Conservation (phyloP, 2,888 invertebrate genomes). For the Nysson spinosus region DNA sequence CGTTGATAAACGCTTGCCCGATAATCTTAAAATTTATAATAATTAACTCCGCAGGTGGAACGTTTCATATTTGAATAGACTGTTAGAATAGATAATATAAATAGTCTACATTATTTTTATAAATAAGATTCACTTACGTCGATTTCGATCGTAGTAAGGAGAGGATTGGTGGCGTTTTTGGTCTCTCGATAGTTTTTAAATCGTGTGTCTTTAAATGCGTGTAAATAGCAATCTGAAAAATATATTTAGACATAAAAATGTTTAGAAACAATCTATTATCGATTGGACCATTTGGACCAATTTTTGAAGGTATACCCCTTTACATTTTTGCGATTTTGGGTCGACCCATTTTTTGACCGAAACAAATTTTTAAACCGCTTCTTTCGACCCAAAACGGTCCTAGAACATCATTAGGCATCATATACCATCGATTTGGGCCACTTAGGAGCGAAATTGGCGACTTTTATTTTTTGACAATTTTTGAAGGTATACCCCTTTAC, state of each 20-base stretch:
- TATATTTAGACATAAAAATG: constrained; percentile 1
- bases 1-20: neutral
- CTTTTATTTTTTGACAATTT: no score
- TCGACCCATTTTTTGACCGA: no score
- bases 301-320: no score
- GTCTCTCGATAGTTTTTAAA: constrained; percentile 80
- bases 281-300: neutral
- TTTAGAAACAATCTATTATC: neutral
- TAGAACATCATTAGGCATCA: no score
- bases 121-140: constrained; percentile 33
- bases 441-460: no score
- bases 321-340: no score
- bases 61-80: no score
- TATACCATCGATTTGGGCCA: no score
- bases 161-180: constrained; percentile 78
- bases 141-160: constrained; percentile 51
- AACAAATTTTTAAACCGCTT: no score
- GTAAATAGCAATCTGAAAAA: constrained; percentile 84
- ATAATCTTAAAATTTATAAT: neutral
- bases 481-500: no score
- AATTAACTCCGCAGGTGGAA: no score
- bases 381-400: no score
- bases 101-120: neutral
- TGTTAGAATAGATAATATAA: neutral
- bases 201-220: constrained; percentile 83